phyloP scores from a whole-genome alignment of 2,888 invertebrate species.

The Netelia melanura region DNA sequence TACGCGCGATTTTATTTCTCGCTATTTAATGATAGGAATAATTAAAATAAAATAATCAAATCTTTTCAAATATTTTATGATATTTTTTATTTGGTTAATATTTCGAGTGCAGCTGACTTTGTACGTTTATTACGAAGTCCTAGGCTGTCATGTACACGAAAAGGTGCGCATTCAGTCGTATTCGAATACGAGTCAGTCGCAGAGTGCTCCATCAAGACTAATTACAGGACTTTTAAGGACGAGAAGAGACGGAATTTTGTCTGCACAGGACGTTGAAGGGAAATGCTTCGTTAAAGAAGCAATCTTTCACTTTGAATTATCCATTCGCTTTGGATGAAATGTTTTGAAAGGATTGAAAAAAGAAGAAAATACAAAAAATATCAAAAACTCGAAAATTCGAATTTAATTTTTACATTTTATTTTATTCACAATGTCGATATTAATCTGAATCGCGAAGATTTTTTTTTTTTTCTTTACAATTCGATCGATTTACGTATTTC shows the following conservation, averaged over 20 bases:
- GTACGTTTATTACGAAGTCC: neutral
- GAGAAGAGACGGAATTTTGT: neutral
- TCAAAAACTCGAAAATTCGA: neutral
- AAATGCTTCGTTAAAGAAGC: neutral
- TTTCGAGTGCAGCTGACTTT: neutral
- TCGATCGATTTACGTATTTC: neutral
- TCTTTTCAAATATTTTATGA: neutral
- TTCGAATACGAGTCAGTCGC: neutral
- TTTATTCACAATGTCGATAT: neutral
- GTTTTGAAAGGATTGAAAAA: neutral
- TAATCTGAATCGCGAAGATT: neutral
- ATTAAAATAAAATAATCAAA: too few relatives aligned
- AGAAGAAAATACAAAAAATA: neutral
- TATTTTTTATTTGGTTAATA: conserved; percentile 10
- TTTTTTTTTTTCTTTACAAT: neutral
- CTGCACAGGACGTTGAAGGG: neutral
- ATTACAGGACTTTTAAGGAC: conserved; percentile 28
- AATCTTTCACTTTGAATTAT: neutral
- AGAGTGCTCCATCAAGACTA: conserved; percentile 25
- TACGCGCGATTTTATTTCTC: too few relatives aligned
- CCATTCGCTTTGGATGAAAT: neutral
- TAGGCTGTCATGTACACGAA: conserved; percentile 6
- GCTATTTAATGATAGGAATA: too few relatives aligned
- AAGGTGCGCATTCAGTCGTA: conserved; percentile 11
- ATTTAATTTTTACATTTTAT: neutral